Evolutionary conservation across 2,888 invertebrate genomes (phyloP).

Genomic region (Rhamphomyia laevipes): DNA sequence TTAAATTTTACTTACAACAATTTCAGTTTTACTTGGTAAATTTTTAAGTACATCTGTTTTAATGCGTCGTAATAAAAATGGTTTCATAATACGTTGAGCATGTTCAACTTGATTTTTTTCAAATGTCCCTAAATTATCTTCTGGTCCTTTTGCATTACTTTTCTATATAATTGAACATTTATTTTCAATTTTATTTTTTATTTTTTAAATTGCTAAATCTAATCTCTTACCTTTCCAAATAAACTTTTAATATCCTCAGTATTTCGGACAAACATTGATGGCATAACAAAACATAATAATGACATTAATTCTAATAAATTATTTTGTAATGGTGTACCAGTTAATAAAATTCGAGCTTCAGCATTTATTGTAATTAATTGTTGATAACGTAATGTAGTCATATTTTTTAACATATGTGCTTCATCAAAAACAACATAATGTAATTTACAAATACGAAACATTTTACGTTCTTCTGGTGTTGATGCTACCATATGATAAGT

Average conservation of each 20-base stretch:
- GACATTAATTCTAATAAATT: slow-evolving; percentile 93
- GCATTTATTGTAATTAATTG: slow-evolving; percentile 83
- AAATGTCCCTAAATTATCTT: slow-evolving; percentile 59
- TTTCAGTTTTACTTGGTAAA: slow-evolving; percentile 71
- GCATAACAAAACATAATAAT: slow-evolving; percentile 90
- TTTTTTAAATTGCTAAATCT: neutral
- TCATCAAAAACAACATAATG: slow-evolving; percentile 95
- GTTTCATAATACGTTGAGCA: slow-evolving; percentile 92
- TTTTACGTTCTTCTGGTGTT: slow-evolving; percentile 78
- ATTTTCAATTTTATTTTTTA: no score
- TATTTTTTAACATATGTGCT: slow-evolving; percentile 96
- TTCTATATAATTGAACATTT: neutral
- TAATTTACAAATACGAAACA: slow-evolving; percentile 78
- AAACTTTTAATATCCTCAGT: slow-evolving; percentile 76
- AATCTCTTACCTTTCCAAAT: slow-evolving; percentile 60
- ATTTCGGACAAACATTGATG: slow-evolving; percentile 81
- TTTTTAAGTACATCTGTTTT: slow-evolving; percentile 78
- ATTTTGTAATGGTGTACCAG: slow-evolving; percentile 94
- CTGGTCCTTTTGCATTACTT: neutral
- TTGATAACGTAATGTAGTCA: slow-evolving; percentile 84
- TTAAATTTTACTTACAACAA: slow-evolving; percentile 39
- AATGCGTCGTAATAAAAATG: slow-evolving; percentile 80
- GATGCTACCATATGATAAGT: slow-evolving; percentile 55
- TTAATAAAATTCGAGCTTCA: slow-evolving; percentile 72
- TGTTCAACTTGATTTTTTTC: slow-evolving; percentile 82